phyloP scores from a whole-genome alignment of 2,113 vertebrate genomes.

The Psammodynastes pulverulentus region DNA sequence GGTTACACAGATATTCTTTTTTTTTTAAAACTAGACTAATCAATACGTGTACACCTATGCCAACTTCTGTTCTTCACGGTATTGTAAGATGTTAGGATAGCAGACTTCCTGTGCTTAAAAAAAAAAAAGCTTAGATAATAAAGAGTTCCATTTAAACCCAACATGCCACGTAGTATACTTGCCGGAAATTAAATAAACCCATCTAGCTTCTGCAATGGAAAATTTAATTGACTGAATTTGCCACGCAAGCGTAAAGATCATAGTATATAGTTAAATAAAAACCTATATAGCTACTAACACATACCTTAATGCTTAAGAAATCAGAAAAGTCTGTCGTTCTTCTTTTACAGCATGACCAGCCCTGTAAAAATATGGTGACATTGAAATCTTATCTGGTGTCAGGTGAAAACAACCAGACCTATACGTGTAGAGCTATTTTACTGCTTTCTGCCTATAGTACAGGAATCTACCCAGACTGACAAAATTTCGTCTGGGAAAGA shows the following conservation, averaged over 20 bases:
- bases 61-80: neutral
- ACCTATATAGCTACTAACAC: conserved; percentile 49
- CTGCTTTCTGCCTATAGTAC: neutral
- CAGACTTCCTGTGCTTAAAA: neutral
- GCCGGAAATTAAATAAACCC: neutral
- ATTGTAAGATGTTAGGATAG: neutral
- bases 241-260: neutral
- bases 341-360: conserved; percentile 97
- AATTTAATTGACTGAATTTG: neutral
- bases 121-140: too few relatives aligned
- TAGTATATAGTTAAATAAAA: neutral
- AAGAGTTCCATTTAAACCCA: neutral
- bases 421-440: neutral
- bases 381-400: neutral
- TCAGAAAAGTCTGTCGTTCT: conserved; percentile 97
- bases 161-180: neutral
- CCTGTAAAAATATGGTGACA: conserved; percentile 68
- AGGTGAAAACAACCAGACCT: neutral
- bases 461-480: neutral
- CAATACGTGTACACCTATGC: neutral
- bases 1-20: neutral
- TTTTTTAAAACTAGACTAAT: neutral
- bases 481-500: neutral
- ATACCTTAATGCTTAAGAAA: conserved; percentile 92
- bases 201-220: neutral